phyloP scores from a whole-genome alignment of 1,140 invertebrate species.

The Akabosia matsudoensis region DNA sequence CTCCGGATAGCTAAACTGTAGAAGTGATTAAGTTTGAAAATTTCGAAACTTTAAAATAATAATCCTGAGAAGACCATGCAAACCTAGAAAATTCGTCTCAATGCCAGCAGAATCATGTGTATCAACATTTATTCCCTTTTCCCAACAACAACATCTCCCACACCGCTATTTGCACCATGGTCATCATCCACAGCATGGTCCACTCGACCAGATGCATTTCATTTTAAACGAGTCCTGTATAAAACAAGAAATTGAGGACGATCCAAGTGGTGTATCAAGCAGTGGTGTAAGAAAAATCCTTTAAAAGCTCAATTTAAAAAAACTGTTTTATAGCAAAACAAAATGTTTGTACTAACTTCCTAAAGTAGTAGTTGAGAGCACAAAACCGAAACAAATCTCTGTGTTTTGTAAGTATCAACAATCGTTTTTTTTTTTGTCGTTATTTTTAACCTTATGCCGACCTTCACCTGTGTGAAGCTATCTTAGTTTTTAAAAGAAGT shows the following conservation, averaged over 20 bases:
- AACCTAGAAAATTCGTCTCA: neutral
- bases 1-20: no score
- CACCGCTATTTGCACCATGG: no score
- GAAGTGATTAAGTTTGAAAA: no score
- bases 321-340: neutral
- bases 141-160: neutral
- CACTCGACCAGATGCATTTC: slow-evolving; percentile 8
- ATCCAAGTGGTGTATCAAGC: neutral
- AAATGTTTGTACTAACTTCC: neutral
- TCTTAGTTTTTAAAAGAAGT: no score
- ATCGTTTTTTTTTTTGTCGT: no score
- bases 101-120: neutral
- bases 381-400: no score
- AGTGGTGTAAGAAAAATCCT: neutral
- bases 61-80: no score
- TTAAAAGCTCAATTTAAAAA: no score
- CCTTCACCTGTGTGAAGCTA: no score
- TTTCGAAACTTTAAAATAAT: no score
- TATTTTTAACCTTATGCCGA: no score
- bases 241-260: neutral
- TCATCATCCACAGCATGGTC: neutral
- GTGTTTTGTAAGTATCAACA: no score
- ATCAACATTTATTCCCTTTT: neutral
- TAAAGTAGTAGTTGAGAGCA: neutral
- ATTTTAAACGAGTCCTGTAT: neutral